phyloP scores from a whole-genome alignment of 2,797 vertebrate species.

The Streptopelia turtur region DNA sequence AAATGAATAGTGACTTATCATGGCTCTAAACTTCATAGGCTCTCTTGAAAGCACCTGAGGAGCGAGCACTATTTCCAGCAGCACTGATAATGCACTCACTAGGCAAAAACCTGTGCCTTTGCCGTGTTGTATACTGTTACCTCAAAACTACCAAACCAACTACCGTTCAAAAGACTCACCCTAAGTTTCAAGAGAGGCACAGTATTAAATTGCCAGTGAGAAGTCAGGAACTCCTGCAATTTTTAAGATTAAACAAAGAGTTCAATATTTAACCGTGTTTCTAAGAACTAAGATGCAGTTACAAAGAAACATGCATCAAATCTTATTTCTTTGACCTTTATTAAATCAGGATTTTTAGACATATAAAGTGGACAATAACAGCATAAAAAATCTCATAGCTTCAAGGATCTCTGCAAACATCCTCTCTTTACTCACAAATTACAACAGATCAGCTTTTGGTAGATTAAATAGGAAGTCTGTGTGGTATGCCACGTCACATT shows the following conservation, averaged over 20 bases:
- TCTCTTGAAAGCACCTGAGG: not conserved
- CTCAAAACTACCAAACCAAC: not conserved
- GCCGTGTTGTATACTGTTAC: too few species aligned
- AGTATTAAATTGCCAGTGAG: not conserved
- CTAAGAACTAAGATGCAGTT: not conserved
- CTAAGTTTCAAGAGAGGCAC: not conserved
- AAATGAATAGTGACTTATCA: not conserved
- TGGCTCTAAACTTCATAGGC: not conserved
- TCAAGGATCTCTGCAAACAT: not conserved
- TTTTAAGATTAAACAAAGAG: not conserved
- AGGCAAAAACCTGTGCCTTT: not conserved
- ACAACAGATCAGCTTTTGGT: not conserved
- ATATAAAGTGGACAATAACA: not conserved
- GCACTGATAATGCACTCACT: accelerated
- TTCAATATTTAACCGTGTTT: not conserved
- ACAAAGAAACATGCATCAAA: not conserved
- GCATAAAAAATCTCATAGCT: not conserved
- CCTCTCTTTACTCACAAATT: not conserved
- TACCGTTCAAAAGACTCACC: not conserved
- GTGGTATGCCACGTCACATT: not conserved
- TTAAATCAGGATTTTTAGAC: not conserved
- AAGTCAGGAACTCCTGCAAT: not conserved
- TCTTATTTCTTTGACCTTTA: not conserved
- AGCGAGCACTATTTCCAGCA: not conserved
- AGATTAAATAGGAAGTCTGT: not conserved